Evolutionary conservation across 2,113 vertebrate genomes (phyloP), one percentile per base, ranked within the genome.

Genomic region (Nibea coibor): DNA sequence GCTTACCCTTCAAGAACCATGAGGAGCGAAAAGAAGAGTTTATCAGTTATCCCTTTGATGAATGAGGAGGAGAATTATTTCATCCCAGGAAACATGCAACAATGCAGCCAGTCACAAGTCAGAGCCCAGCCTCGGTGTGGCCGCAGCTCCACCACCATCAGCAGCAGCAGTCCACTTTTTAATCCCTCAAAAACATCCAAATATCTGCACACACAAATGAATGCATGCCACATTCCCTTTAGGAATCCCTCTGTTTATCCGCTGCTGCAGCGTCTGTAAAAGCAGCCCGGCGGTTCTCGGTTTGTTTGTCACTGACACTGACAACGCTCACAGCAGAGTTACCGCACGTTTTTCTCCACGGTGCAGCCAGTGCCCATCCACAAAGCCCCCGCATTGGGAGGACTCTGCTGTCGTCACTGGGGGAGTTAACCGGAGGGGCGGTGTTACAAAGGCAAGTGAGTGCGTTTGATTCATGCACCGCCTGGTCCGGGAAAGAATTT

Each of bases 1-100:
- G 22, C 92, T 90, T 68, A 93, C 93, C 93, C 51, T 87, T 91
- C 85, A 19, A 88, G 80, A 76, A 93, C 88, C 91, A 93, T 93
- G n/a, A 74, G 80, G 71, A 81, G 22, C 42, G 72, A 35, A 53
- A 19, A n/a, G 19, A 19, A 16, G 24, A 54, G 58, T 61, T 19
- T 17, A 24, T 66, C 43, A n/a, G 20, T 43, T 42, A 56, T 59
- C 50, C 53, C 61, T 64, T 28, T 31, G 51, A 72, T 58, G 63
- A 80, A 22, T 26, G 26, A 50, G 17, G 6, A 28, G 0, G 19
- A 0, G 0, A 61, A 22, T 72, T 79, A 87, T 62, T 78, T 72
- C 88, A 84, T 80, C 14, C 31, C 53, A 26, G 72, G 28, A 75
- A 48, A 56, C 65, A 57, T 35, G 71, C 72, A 78, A 65, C 62